Evolutionary conservation across 2,888 invertebrate species (phyloP).

Genomic region (Drosophila putrida): DNA sequence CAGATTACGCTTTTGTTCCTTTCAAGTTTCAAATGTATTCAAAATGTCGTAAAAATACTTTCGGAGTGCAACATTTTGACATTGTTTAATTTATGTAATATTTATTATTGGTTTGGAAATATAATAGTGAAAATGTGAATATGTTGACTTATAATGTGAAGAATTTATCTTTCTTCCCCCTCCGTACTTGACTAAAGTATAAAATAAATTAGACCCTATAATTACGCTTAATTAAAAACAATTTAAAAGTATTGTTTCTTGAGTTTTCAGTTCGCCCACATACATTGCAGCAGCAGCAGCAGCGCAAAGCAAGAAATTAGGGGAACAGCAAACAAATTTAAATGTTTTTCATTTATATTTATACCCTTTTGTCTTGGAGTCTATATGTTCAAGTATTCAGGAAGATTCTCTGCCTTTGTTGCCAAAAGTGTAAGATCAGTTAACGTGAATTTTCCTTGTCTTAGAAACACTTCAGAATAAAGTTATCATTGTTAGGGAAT

Average conservation of each 20-base stretch:
- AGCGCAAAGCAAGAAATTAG: conserved; percentile 22
- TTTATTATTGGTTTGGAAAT: conserved; percentile 5
- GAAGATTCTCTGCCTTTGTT: background rate
- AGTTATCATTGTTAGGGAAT: background rate
- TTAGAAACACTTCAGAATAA: background rate
- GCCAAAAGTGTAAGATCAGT: too few species aligned
- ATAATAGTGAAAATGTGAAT: conserved; percentile 1
- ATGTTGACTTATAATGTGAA: background rate
- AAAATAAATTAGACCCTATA: conserved; percentile 41
- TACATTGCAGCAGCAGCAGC: conserved; percentile 1
- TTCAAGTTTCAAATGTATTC: conserved; percentile 23
- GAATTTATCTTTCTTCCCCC: background rate
- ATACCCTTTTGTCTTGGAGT: background rate
- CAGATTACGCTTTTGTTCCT: conserved; percentile 30
- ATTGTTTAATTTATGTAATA: conserved; percentile 8
- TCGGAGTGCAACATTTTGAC: conserved; percentile 6
- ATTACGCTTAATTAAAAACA: conserved; percentile 63
- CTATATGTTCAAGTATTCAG: background rate
- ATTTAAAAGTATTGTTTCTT: conserved; percentile 50
- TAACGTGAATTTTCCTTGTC: too few species aligned
- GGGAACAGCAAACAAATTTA: conserved; percentile 26
- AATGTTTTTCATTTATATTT: conserved; percentile 16
- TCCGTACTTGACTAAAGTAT: background rate
- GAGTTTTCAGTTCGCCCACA: conserved; percentile 31
- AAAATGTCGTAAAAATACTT: background rate